phyloP scores from a whole-genome alignment of 1,140 invertebrate species.

The Meloidogyne chitwoodi region DNA sequence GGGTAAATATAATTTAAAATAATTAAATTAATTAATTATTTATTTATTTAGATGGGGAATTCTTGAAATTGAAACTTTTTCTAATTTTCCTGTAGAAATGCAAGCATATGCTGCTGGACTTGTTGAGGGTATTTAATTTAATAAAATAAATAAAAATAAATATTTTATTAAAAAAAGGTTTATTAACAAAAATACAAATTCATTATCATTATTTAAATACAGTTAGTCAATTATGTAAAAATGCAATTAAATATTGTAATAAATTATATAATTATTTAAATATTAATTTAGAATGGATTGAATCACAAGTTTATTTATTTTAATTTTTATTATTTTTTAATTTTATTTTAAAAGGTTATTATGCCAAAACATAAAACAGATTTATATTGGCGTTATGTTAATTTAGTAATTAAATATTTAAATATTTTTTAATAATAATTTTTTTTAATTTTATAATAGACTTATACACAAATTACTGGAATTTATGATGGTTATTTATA shows the following conservation, averaged over 20 bases:
- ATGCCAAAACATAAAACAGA: constrained; percentile 34
- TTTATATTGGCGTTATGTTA: constrained; percentile 51
- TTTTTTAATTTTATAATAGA: not conserved
- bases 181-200: constrained; percentile 53
- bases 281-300: constrained; percentile 51
- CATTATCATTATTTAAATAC: constrained; percentile 55
- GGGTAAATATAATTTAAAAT: constrained; percentile 29
- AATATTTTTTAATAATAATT: constrained; percentile 34
- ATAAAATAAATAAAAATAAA: not conserved
- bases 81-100: constrained; percentile 40
- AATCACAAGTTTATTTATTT: constrained; percentile 14
- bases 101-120: constrained; percentile 59
- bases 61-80: constrained; percentile 56
- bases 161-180: constrained; percentile 23
- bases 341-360: constrained; percentile 10
- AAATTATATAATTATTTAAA: constrained; percentile 41
- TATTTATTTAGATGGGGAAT: constrained; percentile 58
- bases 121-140: constrained; percentile 43
- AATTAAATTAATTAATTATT: not conserved
- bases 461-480: not conserved
- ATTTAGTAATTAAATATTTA: constrained; percentile 51
- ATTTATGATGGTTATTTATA: not conserved
- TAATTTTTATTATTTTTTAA: not conserved
- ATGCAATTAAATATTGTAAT: constrained; percentile 44
- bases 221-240: constrained; percentile 42